A percentile compares a stretch with the other conserved stretches of the same genome.
Conservation (phyloP, 2,797 vertebrate species). For the Tragopan temminckii region DNA sequence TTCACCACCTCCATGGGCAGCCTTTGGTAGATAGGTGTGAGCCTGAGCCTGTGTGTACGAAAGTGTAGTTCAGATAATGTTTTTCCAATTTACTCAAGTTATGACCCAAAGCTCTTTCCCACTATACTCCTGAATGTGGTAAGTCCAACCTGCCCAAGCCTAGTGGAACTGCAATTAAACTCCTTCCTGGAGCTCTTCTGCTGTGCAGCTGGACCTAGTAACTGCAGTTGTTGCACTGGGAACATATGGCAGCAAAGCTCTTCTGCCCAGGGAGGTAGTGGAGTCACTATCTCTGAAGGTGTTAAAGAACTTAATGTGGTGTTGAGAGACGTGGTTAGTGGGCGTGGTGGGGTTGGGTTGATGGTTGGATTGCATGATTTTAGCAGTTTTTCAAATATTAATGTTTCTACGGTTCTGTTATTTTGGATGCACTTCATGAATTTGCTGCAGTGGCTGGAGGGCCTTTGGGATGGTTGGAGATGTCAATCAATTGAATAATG, state of each 20-base stretch:
- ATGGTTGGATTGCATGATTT: too few relatives aligned
- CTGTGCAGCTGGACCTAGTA: slow-evolving; percentile 15
- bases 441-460: neutral
- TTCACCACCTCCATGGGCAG: too few relatives aligned
- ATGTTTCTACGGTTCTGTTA: too few relatives aligned
- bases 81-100: slow-evolving; percentile 10
- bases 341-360: too few relatives aligned
- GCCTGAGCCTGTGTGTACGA: neutral
- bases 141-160: slow-evolving; percentile 5
- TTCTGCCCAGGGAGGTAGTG: neutral
- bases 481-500: neutral
- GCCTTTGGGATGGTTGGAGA: neutral
- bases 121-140: neutral
- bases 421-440: neutral
- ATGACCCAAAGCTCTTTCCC: slow-evolving; percentile 2
- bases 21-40: too few relatives aligned
- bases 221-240: neutral
- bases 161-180: slow-evolving; percentile 32
- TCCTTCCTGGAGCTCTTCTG: slow-evolving; percentile 13
- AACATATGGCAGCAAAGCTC: neutral
- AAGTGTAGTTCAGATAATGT: neutral
- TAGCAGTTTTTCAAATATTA: too few relatives aligned
- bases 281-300: too few relatives aligned
- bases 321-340: too few relatives aligned
- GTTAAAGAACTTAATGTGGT: too few relatives aligned